phyloP scores from a whole-genome alignment of 2,113 vertebrate genomes.

The Sturnira hondurensis region DNA sequence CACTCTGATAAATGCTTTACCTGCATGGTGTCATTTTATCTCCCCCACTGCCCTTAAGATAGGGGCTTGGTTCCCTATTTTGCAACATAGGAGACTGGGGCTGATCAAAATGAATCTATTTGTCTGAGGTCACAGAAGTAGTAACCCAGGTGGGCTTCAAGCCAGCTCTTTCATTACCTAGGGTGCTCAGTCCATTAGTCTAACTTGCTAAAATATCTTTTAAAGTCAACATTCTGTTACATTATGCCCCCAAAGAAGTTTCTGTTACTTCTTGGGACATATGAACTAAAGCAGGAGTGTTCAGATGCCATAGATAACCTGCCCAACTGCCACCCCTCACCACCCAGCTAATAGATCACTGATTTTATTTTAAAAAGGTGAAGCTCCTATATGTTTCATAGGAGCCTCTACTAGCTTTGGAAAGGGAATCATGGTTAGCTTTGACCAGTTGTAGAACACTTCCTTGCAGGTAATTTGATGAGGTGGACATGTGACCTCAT shows the following conservation, averaged over 20 bases:
- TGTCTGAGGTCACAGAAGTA: neutral
- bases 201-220: neutral
- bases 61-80: neutral
- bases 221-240: neutral
- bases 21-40: neutral
- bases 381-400: neutral
- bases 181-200: neutral
- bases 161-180: neutral
- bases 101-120: neutral
- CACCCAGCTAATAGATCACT: neutral
- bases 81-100: no score
- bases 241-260: neutral
- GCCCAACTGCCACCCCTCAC: accelerated
- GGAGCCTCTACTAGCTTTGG: neutral
- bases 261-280: neutral
- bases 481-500: neutral
- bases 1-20: neutral
- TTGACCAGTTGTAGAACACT: neutral
- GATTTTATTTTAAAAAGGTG: neutral
- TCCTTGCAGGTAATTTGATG: neutral
- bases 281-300: neutral
- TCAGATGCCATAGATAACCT: neutral
- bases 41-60: neutral
- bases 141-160: neutral
- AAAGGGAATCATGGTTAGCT: neutral